phyloP scores from a whole-genome alignment of 2,888 invertebrate species.

The Chalcosyrphus nemorum region DNA sequence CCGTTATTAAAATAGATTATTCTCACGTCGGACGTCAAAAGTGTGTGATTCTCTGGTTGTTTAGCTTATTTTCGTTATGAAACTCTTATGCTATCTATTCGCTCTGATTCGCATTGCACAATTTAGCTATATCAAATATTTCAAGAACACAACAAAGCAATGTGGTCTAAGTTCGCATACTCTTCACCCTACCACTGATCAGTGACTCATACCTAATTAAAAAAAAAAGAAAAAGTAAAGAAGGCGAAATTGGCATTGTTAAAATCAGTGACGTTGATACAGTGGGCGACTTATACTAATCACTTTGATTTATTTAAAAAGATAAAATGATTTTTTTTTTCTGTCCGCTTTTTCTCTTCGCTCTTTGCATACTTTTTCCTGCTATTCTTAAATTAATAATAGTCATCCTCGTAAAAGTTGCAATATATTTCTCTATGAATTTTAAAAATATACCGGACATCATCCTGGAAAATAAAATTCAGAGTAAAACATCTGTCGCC shows the following conservation, averaged over 20 bases:
- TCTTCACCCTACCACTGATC: slow-evolving; percentile 18
- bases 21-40: slow-evolving; percentile 41
- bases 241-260: not conserved
- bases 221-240: not conserved
- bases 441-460: not conserved
- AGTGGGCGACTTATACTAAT: slow-evolving; percentile 3
- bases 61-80: slow-evolving; percentile 1
- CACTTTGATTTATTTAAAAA: not conserved
- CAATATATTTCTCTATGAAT: not conserved
- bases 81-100: not conserved
- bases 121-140: not conserved
- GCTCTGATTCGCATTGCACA: not conserved
- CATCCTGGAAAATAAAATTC: slow-evolving; percentile 2
- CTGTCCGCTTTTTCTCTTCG: not conserved
- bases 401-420: not conserved
- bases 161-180: slow-evolving; percentile 11
- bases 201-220: slow-evolving; percentile 31
- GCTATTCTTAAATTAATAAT: not conserved
- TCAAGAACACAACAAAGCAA: slow-evolving; percentile 1
- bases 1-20: slow-evolving; percentile 14
- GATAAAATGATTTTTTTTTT: not conserved
- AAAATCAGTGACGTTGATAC: slow-evolving; percentile 9
- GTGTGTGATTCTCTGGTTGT: not conserved
- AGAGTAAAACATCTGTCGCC: slow-evolving; percentile 11
- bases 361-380: not conserved